A percentile compares a stretch with the other conserved stretches of the same genome.
Conservation (phyloP, 2,888 invertebrate genomes). For the Cordilura impudica region DNA sequence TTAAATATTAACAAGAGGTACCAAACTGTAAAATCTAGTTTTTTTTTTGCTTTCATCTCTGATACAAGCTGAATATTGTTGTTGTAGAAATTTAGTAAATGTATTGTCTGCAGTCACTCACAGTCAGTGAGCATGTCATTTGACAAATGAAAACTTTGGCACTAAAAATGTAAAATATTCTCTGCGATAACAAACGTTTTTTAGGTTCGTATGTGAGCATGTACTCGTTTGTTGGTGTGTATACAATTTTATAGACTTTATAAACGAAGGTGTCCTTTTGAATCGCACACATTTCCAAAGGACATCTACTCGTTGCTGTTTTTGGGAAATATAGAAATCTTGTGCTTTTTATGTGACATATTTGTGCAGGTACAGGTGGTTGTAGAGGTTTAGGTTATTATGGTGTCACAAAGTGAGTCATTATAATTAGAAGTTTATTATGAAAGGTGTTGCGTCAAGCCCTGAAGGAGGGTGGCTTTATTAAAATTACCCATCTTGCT, state of each 20-base stretch:
- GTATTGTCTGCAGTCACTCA: constrained; percentile 34
- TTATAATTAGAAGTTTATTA: constrained; percentile 20
- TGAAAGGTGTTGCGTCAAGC: neutral
- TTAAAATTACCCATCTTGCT: neutral
- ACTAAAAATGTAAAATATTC: constrained; percentile 17
- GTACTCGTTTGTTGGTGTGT: no score
- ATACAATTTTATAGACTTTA: no score
- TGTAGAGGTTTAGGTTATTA: constrained; percentile 6
- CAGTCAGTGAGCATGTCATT: constrained; percentile 53
- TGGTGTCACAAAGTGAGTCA: neutral
- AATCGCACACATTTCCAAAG: constrained; percentile 28
- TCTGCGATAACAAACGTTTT: constrained; percentile 2
- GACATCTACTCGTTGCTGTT: neutral
- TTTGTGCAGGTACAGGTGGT: constrained; percentile 29
- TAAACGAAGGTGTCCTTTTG: constrained; percentile 38
- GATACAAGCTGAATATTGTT: neutral
- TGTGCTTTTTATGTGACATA: neutral
- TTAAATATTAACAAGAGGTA: no score
- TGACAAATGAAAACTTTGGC: constrained; percentile 45
- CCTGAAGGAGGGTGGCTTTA: neutral
- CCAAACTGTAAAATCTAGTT: no score
- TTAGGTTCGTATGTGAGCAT: neutral
- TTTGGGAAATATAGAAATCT: neutral
- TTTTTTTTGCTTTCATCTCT: neutral
- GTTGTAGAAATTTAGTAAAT: neutral